Base-by-base conservation (phyloP, 64 coral and sea anemone genomes). In the Platygyra sinensis region DNA sequence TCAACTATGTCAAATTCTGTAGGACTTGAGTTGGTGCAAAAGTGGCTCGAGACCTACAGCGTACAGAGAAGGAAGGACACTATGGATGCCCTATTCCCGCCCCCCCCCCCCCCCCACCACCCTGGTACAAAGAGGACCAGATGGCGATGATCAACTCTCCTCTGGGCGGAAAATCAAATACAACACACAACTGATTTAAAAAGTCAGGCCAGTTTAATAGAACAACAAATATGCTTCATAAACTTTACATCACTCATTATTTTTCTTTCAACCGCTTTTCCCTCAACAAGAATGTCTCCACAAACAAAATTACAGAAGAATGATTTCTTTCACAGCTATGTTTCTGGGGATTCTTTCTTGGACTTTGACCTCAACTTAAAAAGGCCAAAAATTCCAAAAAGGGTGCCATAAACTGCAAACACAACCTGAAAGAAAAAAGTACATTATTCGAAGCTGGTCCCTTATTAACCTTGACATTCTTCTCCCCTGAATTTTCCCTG, bases 331-430 rank as follows among this genome's bases (percentile, higher is more conserved):
- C 77, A 25, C 9, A 24, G n/a, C 8, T 69, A 60, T 24, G 49
- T 25, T 64, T 36, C 33, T 32, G 79, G 17, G 20, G 87, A 65
- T 10, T 89, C 69, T 64, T 94, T 83, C 79, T 94, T 94, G 54
- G 78, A 71, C 59, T 88, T 67, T 69, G 9, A 27, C 67, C 78
- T 94, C 3, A 94, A n/a, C 60, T 94, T 94, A 15, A 65, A n/a
- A 33, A 54, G 42, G 5, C 89, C 52, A 74, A 74, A 77, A 64
- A 74, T 51, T 32, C 86, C 30, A 76, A 89, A 83, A 8, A 89
- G 16, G 18, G 79, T 57, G 20, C 92, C 92, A 77, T 94, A 94
- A 52, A 94, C 87, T 57, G 86, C 79, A 77, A 73, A 75, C 28
- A 94, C 92, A 33, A 87, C 42, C 90, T 92, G 90, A 22, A 54